Evolutionary conservation across 1,140 invertebrate genomes (phyloP), one percentile per base, ranked within the genome.

Genomic region (Paraescarpia echinospica): DNA sequence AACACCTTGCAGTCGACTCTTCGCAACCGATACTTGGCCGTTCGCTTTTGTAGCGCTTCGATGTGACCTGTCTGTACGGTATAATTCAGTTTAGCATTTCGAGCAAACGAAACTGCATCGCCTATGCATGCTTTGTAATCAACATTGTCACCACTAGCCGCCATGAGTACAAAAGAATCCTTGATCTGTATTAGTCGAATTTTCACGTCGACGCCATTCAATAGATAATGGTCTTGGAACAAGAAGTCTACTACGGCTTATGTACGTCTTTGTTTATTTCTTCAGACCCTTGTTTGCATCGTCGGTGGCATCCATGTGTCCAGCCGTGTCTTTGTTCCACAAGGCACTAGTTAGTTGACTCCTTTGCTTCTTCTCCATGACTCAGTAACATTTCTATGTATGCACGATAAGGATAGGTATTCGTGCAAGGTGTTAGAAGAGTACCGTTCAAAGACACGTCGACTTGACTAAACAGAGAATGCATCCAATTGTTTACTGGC

Each of bases 371-470:
- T 31, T 93, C 92, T 8, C 94, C 94, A 94, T 96, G 96, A 93
- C 94, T 94, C 6, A 96, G 93, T 9, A 96, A 91, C 4, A 95
- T 96, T 95, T 97, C 96, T 18, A 96, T 95, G 91, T 96, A 96
- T 1, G 95, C 95, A 92, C 95, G 92, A 93, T 96, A 96, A n/a
- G 95, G 94, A 94, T 96, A 96, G 31, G 95, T 95, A 92, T 96
- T 95, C 90, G 95, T 95, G 33, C 95, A 94, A 0, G 95, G 94
- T 31, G 95, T 96, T 1, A 96, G 93, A 34, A 96, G 93, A 94
- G 95, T 96, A 93, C 96, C 95, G 94, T 96, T 96, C 9, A 96
- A 94, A 93, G 95, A 95, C 33, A 96, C 93, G 93, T 96, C 95
- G 0, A 96, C 93, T 92, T 96, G 95, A 93, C 93, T 95, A 92